Conservation (phyloP, 1,140 invertebrate species). For the Oryzaephilus surinamensis region DNA sequence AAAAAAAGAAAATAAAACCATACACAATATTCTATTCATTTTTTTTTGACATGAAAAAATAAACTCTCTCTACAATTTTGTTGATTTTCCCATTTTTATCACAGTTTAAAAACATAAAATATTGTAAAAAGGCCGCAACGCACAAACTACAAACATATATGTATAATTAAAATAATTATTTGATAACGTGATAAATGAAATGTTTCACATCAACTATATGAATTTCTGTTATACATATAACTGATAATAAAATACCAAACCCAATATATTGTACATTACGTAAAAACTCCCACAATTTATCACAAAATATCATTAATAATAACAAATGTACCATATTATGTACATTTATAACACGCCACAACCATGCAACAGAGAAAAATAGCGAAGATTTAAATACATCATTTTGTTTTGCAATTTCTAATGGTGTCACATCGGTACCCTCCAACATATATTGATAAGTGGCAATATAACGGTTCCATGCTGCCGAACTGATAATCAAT, state of each 20-base stretch:
- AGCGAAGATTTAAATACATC: slow-evolving; percentile 48
- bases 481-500: slow-evolving; percentile 56
- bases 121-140: too few relatives aligned
- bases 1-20: too few relatives aligned
- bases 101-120: too few relatives aligned
- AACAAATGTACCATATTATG: slow-evolving; percentile 67
- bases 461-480: slow-evolving; percentile 72
- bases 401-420: slow-evolving; percentile 45
- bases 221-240: slow-evolving; percentile 49
- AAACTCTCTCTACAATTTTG: too few relatives aligned
- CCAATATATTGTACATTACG: slow-evolving; percentile 51
- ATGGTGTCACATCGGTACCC: slow-evolving; percentile 41
- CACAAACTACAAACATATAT: too few relatives aligned
- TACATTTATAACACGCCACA: slow-evolving; percentile 71
- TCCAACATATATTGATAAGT: slow-evolving; percentile 66
- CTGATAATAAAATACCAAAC: slow-evolving; percentile 43
- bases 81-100: too few relatives aligned
- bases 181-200: slow-evolving; percentile 40
- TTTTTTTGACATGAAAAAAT: too few relatives aligned
- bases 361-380: slow-evolving; percentile 60
- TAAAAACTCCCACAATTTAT: slow-evolving; percentile 66
- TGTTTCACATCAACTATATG: slow-evolving; percentile 43
- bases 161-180: too few relatives aligned
- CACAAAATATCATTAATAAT: slow-evolving; percentile 66
- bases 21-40: too few relatives aligned